phyloP scores from a whole-genome alignment of 2,797 vertebrate genomes.

The Pyrocephalus nanus region DNA sequence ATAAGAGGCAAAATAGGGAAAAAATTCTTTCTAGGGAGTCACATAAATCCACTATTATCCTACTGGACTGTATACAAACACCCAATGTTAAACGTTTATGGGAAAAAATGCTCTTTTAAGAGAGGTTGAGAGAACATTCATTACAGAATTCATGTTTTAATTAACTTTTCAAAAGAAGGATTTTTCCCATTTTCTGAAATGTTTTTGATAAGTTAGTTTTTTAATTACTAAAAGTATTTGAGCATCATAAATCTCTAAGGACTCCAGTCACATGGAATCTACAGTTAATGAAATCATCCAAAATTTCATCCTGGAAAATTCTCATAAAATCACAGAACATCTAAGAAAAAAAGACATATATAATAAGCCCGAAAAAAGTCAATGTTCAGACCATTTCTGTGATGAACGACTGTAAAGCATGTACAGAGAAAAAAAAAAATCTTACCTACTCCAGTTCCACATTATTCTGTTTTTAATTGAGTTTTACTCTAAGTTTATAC shows the following conservation, averaged over 20 bases:
- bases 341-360: neutral
- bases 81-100: neutral
- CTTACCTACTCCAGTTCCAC: neutral
- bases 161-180: neutral
- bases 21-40: neutral
- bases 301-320: neutral
- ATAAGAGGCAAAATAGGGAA: neutral
- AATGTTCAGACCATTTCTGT: neutral
- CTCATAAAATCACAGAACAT: neutral
- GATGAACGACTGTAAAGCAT: neutral
- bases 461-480: neutral
- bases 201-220: neutral
- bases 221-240: neutral
- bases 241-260: neutral
- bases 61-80: neutral
- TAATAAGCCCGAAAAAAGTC: neutral
- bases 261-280: neutral
- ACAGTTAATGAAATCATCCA: neutral
- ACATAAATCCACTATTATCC: neutral
- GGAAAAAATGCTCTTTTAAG: neutral
- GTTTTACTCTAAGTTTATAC: neutral
- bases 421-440: neutral
- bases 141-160: neutral
- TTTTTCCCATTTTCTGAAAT: neutral
- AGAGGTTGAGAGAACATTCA: neutral